A percentile compares a stretch with the other conserved stretches of the same genome.
Conservation (phyloP, 2,888 invertebrate genomes). For the Sympetrum striolatum region DNA sequence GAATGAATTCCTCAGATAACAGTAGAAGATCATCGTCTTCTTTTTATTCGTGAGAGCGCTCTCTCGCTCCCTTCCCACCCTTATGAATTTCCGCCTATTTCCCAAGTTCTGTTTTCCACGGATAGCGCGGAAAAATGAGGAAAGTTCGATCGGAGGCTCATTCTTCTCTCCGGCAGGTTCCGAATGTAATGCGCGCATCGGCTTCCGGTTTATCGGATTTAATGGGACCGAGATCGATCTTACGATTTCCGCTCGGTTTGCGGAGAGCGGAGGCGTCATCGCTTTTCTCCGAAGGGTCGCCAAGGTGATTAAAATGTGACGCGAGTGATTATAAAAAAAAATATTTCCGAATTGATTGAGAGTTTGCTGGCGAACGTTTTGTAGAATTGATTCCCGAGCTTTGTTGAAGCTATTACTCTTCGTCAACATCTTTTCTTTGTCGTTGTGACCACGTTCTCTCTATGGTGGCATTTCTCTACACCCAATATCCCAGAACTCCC, state of each 20-base stretch:
- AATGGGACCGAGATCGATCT: background rate
- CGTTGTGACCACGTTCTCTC: too few species aligned
- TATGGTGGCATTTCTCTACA: too few species aligned
- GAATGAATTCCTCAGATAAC: background rate
- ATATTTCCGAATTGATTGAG: too few species aligned
- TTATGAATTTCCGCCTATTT: conserved; percentile 21
- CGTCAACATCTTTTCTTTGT: too few species aligned
- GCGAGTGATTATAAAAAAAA: too few species aligned
- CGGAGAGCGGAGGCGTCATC: too few species aligned
- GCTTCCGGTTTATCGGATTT: background rate
- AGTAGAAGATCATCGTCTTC: conserved; percentile 8
- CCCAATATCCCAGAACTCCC: too few species aligned
- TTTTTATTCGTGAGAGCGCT: background rate
- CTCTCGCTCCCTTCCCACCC: background rate
- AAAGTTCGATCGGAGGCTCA: background rate
- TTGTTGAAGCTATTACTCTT: too few species aligned
- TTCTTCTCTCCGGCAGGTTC: background rate
- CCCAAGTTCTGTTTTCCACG: conserved; percentile 39
- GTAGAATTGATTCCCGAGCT: too few species aligned
- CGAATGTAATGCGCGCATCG: background rate
- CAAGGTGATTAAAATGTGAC: too few species aligned
- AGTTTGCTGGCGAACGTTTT: too few species aligned
- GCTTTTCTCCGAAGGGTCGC: background rate
- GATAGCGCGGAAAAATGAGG: conserved; percentile 1
- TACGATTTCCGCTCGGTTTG: too few species aligned